These are phyloP conservation scores for Genyomyrus donnyi DNA, from an alignment of 2,113 vertebrate genomes.

Conservation along the genomic window DNA sequence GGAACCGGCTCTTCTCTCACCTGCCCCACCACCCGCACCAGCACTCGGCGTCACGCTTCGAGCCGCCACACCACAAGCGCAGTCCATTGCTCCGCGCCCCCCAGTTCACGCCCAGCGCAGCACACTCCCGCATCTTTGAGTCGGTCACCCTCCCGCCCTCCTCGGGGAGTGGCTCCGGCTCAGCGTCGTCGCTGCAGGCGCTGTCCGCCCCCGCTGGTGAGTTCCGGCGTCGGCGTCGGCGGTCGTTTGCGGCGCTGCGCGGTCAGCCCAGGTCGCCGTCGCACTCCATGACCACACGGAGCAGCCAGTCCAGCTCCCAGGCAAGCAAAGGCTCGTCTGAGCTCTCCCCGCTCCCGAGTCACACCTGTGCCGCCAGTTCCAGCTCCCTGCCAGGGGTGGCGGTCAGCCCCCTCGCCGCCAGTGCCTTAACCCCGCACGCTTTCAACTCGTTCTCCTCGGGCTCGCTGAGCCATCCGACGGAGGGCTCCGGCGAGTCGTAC, in stretches of 20 bases:
- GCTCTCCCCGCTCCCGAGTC: slow-evolving; percentile 59
- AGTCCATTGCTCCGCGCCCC: slow-evolving; percentile 85
- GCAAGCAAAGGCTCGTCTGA: slow-evolving; percentile 60
- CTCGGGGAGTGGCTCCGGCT: slow-evolving; percentile 60
- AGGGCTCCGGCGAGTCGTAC: slow-evolving; percentile 48
- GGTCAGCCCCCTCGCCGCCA: slow-evolving; percentile 79
- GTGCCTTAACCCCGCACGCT: slow-evolving; percentile 87
- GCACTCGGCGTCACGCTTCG: slow-evolving; percentile 65
- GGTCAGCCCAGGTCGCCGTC: slow-evolving; percentile 83
- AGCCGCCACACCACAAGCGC: slow-evolving; percentile 78
- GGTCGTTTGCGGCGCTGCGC: background rate
- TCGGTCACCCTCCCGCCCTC: slow-evolving; percentile 79
- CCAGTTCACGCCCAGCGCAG: slow-evolving; percentile 90
- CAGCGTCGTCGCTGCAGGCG: slow-evolving; percentile 64
- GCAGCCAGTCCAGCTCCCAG: slow-evolving; percentile 73
- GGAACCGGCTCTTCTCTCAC: slow-evolving; percentile 76
- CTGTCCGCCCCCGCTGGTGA: slow-evolving; percentile 56
- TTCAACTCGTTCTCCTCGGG: slow-evolving; percentile 58
- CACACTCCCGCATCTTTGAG: slow-evolving; percentile 93
- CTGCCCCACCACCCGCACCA: slow-evolving; percentile 60
- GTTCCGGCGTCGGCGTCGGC: slow-evolving; percentile 66
- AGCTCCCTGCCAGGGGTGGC: slow-evolving; percentile 39
- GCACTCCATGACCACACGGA: slow-evolving; percentile 94
- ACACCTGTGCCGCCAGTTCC: slow-evolving; percentile 56
- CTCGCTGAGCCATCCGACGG: slow-evolving; percentile 44